Base-by-base conservation (phyloP, 92 coral and sea anemone genomes). In the Phenganax stokvisi region DNA sequence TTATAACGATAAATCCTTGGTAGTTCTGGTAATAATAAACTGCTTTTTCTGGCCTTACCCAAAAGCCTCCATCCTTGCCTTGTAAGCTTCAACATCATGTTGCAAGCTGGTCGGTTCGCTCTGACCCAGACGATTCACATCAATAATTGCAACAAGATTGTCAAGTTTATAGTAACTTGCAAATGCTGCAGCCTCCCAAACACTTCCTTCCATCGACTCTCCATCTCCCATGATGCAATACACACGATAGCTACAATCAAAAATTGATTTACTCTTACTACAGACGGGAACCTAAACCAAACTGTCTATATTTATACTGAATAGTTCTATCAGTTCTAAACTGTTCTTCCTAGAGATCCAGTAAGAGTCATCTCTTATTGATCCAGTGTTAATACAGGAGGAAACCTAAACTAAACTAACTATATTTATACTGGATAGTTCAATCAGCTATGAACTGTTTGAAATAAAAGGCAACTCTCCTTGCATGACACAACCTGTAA, bases 131-230 rank as follows among this genome's bases (percentile, higher is more conserved):
- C 98, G 96, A 82, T 94, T 94, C 84, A 94, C 87, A 71, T 94
- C 98, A 90, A 94, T 92, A 54, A 94, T 92, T 80, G 97, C 98
- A 57, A 92, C 96, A 30, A 94, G 84, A 77, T 94, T 94, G 74
- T 92, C 97, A 47, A 94, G 90, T 62, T 94, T 92, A 83, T 94
- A 94, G 73, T 84, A 84, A 83, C 97, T 88, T 29, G 97, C 94
- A 90, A 94, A 94, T 75, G 93, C 85, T 91, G 92, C 89, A 53
- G 97, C 98, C 74, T 94, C 98, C 98, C 98, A 94, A 4, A 94
- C 90, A 10, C 97, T 87, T 4, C 98, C 98, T 72, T 94, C 98
- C 17, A 97, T 93, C 3, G 97, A 83, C 76, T 94, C 98, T 0
- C 97, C 98, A 86, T 94, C 98, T 60, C 98, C 98, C 78, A 92